Base-by-base conservation (phyloP, 1,140 invertebrate genomes). In the Bombus huntii region DNA sequence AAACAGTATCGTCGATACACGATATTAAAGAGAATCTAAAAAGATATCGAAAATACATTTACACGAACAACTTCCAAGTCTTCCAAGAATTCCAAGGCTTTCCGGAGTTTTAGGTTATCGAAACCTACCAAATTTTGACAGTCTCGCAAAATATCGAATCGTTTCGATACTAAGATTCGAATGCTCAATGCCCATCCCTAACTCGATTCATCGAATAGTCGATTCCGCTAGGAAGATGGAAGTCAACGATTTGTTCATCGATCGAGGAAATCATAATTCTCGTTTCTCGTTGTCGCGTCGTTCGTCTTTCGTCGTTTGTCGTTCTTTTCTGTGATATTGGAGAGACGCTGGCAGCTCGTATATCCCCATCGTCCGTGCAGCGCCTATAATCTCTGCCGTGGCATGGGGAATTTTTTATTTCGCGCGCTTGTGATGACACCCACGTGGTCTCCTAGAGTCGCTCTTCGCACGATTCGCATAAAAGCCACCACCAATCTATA, bases 401-500 rank as follows among this genome's bases (percentile, higher is more conserved):
- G 71, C 15, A 31, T 8, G 31, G 13, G 25, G 18, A 25, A 22
- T 65, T 75, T 68, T 87, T 89, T 90, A 90, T 91, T 85, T 90
- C 87, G 82, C 90, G 76, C 89, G 83, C 70, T 70, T 83, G 82
- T 71, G 89, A 91, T 89, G 90, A 90, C 90, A 91, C 90, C 89
- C 90, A 91, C 90, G 86, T 91, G 90, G 81, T 70, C 73, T 71
- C 81, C 65, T 78, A 83, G 74, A 81, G 65, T 81, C 79, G 65
- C 65, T 75, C 82, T 74, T 77, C 71, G 34, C 65, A 59, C 81
- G 93, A 95, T 94, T 95, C 94, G 94, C 93, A 94, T 93, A 94
- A 92, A 80, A 93, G 93, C 93, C 93, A 94, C 94, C 92, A 94
- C 94, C 93, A 93, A 95, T 95, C 93, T 93, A 93, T 90, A 92